These are phyloP conservation scores for Cryptophagus acutangulus DNA, from an alignment of 2,888 invertebrate species.

Conservation along the genomic window DNA sequence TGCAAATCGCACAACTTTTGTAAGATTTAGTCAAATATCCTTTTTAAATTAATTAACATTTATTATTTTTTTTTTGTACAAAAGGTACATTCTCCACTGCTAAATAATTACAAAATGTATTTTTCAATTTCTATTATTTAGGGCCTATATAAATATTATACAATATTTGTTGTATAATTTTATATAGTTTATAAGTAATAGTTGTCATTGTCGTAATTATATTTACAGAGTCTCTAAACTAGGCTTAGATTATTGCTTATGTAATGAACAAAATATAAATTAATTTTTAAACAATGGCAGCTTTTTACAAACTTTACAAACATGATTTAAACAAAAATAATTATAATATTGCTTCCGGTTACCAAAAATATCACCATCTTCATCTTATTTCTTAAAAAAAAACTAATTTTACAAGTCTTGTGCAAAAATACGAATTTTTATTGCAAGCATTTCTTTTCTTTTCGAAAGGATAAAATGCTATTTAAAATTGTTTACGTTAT, in stretches of 20 bases:
- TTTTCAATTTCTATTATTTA: too few species aligned
- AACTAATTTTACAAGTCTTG: slow-evolving; percentile 32
- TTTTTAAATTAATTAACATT: background rate
- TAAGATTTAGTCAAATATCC: too few species aligned
- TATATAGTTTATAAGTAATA: too few species aligned
- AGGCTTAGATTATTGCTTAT: slow-evolving; percentile 41
- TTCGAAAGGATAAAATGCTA: too few species aligned
- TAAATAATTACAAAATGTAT: too few species aligned
- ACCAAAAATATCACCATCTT: slow-evolving; percentile 48
- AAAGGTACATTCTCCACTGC: too few species aligned
- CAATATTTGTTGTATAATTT: too few species aligned
- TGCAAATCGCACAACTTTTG: slow-evolving; percentile 47
- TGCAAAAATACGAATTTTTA: slow-evolving; percentile 47
- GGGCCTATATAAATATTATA: too few species aligned
- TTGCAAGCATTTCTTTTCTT: slow-evolving; percentile 38
- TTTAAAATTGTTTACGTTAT: too few species aligned
- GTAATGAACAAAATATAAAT: slow-evolving; percentile 24
- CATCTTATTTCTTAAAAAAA: slow-evolving; percentile 11
- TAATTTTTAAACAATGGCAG: background rate
- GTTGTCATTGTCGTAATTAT: too few species aligned
- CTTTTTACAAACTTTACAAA: slow-evolving; percentile 14
- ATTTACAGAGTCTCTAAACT: too few species aligned
- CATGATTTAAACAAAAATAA: slow-evolving; percentile 34
- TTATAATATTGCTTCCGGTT: slow-evolving; percentile 47
- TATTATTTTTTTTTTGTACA: background rate